Base-by-base conservation (phyloP, 2,888 invertebrate genomes). In the Diabrotica balteata region DNA sequence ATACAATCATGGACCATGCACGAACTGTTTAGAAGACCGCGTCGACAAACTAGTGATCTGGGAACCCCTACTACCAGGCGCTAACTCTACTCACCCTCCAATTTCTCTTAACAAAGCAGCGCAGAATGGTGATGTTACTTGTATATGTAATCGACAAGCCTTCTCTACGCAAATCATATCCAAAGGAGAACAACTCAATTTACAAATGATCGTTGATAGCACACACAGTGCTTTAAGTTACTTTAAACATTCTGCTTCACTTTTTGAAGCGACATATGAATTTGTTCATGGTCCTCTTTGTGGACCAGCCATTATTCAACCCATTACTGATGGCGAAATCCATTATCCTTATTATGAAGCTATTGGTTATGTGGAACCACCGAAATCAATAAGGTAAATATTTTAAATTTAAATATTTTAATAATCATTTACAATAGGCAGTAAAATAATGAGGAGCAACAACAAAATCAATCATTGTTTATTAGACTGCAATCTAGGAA, bases 261-360 rank as follows among this genome's bases (percentile, higher is more conserved):
- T 96, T 6, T 95, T 96, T 80, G 92, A 94, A 82, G 96, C 95
- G 0, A 88, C 89, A 7, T 96, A 94, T 80, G 94, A 95, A 80
- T 96, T 96, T 79, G 93, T 95, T 1, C 95, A 96, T 76, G 94
- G 94, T 1, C 95, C 95, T 0, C 85, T 95, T 0, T 95, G 95
- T 80, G 95, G 95, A 0, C 94, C 95, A 0, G 90, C 95, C 0
- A 89, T 93, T 5, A 84, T 95, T 57, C 91, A 91, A 7, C 92
- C 94, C 0, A 89, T 90, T 0, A 90, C 93, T 1, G 94, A 95
- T 77, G 95, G 94, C 0, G 93, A 94, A 82, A 90, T 95, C n/a
- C 91, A 93, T 44, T 95, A 94, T 79, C 95, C 95, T 0, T 93
- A 91, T 79, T 90, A 93, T 80, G 94, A 94, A 82, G 93, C 94